Evolutionary conservation across 2,797 vertebrate genomes (phyloP).

Genomic region (Anguilla megastoma): DNA sequence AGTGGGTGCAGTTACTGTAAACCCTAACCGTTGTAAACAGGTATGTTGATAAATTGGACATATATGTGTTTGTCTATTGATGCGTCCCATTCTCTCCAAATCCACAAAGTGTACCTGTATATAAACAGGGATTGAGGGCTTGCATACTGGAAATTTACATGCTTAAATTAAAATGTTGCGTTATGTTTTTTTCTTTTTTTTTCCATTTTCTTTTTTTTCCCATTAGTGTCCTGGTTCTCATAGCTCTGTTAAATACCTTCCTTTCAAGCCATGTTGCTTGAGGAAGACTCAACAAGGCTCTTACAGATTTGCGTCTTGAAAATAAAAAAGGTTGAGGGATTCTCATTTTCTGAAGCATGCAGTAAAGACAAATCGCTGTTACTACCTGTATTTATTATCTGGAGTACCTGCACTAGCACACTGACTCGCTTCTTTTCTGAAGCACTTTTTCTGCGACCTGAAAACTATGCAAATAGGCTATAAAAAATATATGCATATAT

Average conservation of each 20-base stretch:
- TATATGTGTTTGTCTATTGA: background rate
- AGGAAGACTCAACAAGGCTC: constrained; percentile 54
- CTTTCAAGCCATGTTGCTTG: constrained; percentile 46
- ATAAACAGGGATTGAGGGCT: background rate
- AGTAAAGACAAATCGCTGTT: constrained; percentile 54
- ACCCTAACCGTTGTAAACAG: background rate
- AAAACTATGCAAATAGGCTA: background rate
- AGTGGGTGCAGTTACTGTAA: background rate
- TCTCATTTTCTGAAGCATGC: constrained; percentile 54
- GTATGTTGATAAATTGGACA: background rate
- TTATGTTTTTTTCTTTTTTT: background rate
- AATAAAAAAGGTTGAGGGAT: constrained; percentile 51
- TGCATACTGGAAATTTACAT: background rate
- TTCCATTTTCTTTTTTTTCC: constrained; percentile 34
- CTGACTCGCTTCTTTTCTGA: constrained; percentile 48
- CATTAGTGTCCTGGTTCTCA: constrained; percentile 30
- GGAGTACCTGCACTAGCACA: constrained; percentile 52
- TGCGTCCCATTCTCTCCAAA: background rate
- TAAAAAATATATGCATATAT: background rate
- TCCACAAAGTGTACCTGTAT: background rate
- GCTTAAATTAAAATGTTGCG: background rate
- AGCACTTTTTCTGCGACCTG: constrained; percentile 12
- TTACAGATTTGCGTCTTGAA: constrained; percentile 60
- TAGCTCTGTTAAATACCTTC: constrained; percentile 18
- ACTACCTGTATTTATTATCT: constrained; percentile 52